Percentiles rank a stretch among this genome's conserved stretches.
phyloP scores from a whole-genome alignment of 1,140 invertebrate genomes.

The Lerema accius region DNA sequence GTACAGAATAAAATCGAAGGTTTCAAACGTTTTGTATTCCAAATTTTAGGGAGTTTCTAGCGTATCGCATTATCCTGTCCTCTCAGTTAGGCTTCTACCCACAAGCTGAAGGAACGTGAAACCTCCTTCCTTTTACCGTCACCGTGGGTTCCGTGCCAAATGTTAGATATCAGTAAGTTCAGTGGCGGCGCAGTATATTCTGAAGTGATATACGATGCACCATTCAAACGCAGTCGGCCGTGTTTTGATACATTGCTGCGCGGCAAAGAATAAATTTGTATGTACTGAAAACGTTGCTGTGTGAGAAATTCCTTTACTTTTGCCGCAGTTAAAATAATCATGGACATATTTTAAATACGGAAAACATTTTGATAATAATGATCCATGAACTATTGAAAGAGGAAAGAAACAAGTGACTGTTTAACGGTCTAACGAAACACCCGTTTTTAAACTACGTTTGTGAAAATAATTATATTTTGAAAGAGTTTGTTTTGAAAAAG shows the following conservation, averaged over 20 bases:
- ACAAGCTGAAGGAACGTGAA: too few species aligned
- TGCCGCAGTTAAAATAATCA: neutral
- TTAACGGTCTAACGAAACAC: neutral
- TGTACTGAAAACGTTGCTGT: neutral
- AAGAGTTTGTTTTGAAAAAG: too few species aligned
- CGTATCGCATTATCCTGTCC: too few species aligned
- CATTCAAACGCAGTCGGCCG: slow-evolving; percentile 19
- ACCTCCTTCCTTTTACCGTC: too few species aligned
- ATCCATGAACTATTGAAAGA: neutral
- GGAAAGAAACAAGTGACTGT: neutral
- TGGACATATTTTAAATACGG: neutral
- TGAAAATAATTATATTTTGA: neutral
- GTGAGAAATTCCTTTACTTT: neutral
- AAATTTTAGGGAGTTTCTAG: too few species aligned
- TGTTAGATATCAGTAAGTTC: slow-evolving; percentile 7
- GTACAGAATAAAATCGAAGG: too few species aligned
- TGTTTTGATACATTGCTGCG: slow-evolving; percentile 2
- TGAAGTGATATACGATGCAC: slow-evolving; percentile 15
- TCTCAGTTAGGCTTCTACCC: too few species aligned
- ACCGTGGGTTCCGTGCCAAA: too few species aligned
- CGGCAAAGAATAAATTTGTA: slow-evolving; percentile 9
- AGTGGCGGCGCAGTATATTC: slow-evolving; percentile 18
- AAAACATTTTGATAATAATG: too few species aligned
- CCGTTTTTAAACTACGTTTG: neutral
- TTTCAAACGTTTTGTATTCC: too few species aligned